Evolutionary conservation across 2,888 invertebrate genomes (phyloP).

Genomic region (Loripinus fragilis): DNA sequence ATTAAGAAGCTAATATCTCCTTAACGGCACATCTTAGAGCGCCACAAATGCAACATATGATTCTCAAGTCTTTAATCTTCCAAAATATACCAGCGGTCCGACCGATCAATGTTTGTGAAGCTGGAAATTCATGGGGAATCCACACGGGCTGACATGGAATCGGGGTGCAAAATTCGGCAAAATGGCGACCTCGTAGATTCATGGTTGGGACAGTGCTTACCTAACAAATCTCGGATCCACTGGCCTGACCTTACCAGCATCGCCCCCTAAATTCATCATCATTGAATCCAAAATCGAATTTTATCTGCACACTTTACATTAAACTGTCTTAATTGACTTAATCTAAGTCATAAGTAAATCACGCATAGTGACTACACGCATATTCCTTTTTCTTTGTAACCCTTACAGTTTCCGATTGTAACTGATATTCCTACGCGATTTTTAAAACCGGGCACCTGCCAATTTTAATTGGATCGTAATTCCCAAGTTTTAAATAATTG

Average conservation of each 20-base stretch:
- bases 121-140: conserved; percentile 23
- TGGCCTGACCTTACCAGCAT: conserved; percentile 27
- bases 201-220: conserved; percentile 38
- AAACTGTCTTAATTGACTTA: conserved; percentile 27
- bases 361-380: conserved; percentile 19
- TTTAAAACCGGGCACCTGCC: conserved; percentile 6
- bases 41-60: background rate
- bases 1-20: background rate
- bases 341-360: conserved; percentile 27
- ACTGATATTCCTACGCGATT: background rate
- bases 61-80: background rate
- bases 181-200: conserved; percentile 46
- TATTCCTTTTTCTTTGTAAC: conserved; percentile 18
- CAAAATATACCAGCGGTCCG: background rate
- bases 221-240: conserved; percentile 54
- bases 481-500: too few relatives aligned
- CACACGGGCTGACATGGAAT: background rate
- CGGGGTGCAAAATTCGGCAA: conserved; percentile 22
- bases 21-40: background rate
- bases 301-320: conserved; percentile 19
- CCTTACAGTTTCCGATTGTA: conserved; percentile 3
- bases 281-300: conserved; percentile 30
- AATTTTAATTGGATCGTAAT: background rate
- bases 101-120: background rate
- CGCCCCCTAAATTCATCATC: conserved; percentile 22